A percentile compares a stretch with the other conserved stretches of the same genome.
These are phyloP conservation scores for Carollia perspicillata DNA, from an alignment of 2,113 vertebrate species.

Conservation along the genomic window DNA sequence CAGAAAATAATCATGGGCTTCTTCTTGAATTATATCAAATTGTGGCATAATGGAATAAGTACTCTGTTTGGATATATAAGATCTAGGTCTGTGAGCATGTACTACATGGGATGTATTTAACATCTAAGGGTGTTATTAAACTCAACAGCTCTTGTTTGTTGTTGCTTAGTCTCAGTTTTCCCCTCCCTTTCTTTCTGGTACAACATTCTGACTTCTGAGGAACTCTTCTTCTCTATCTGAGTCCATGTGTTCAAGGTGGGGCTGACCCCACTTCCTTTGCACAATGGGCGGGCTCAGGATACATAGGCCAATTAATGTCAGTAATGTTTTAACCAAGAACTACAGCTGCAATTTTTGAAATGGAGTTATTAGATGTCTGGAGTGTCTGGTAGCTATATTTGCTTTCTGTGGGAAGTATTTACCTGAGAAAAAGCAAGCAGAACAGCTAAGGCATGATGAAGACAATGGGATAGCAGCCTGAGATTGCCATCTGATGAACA, in stretches of 20 bases:
- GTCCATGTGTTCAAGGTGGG: not conserved
- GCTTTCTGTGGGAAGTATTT: not conserved
- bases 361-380: not conserved
- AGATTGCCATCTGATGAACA: not conserved
- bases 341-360: not conserved
- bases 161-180: not conserved
- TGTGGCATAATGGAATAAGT: not conserved
- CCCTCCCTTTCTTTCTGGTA: not conserved
- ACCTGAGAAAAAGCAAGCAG: not conserved
- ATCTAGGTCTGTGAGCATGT: not conserved
- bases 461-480: too few species aligned
- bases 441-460: not conserved
- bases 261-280: not conserved
- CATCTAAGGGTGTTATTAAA: not conserved
- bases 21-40: not conserved
- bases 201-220: not conserved
- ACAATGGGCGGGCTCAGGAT: not conserved
- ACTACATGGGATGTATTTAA: not conserved
- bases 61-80: not conserved
- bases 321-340: not conserved
- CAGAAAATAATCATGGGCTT: not conserved
- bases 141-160: not conserved
- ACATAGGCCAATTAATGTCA: not conserved
- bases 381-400: not conserved
- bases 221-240: not conserved